phyloP scores from a whole-genome alignment of 2,113 vertebrate species.

The Carlito syrichta region DNA sequence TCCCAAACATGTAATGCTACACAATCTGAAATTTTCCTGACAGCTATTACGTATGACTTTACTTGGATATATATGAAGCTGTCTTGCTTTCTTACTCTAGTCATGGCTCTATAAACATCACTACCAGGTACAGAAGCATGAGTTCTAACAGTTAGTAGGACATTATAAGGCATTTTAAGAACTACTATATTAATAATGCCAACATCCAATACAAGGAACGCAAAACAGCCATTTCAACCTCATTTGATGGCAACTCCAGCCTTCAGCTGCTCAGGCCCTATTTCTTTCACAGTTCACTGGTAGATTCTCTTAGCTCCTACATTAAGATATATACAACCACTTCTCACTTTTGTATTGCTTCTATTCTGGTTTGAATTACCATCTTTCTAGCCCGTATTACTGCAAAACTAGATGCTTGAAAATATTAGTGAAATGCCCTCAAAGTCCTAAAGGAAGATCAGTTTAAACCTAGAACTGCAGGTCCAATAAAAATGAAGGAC shows the following conservation, averaged over 20 bases:
- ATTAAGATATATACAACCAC: background rate
- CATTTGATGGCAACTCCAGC: background rate
- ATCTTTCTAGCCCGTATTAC: background rate
- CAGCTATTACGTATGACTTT: background rate
- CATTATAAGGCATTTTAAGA: background rate
- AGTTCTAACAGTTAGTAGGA: background rate
- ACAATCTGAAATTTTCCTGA: background rate
- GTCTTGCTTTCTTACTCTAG: background rate
- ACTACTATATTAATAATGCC: background rate
- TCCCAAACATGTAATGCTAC: background rate
- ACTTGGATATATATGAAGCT: background rate
- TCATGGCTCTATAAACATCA: background rate
- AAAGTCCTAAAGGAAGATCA: background rate
- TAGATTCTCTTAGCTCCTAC: background rate
- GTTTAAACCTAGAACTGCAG: background rate
- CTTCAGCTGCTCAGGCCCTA: background rate
- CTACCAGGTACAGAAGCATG: background rate
- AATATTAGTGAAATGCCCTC: conserved; percentile 12
- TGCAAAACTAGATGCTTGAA: background rate
- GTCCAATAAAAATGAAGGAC: background rate
- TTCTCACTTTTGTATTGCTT: background rate
- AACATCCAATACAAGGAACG: background rate
- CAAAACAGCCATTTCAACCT: background rate
- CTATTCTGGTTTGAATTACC: background rate
- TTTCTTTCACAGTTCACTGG: background rate